These are phyloP conservation scores for Cremastinae sp. DNA, from an alignment of 2,888 invertebrate species.

Conservation along the genomic window DNA sequence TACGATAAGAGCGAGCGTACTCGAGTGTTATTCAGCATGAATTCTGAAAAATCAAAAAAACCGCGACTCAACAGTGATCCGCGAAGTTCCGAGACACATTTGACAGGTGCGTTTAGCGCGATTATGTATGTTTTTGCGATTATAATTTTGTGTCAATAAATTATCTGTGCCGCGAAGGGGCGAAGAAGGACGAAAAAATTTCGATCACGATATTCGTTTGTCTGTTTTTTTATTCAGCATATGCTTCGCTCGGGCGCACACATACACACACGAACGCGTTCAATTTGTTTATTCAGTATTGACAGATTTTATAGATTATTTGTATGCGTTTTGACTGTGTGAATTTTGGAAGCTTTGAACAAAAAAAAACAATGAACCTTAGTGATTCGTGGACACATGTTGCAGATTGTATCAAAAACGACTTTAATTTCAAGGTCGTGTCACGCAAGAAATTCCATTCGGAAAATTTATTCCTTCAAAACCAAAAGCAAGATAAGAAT, in stretches of 20 bases:
- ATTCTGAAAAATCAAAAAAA: slow-evolving; percentile 47
- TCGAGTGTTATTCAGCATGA: slow-evolving; percentile 26
- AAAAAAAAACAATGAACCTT: slow-evolving; percentile 24
- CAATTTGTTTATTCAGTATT: no score
- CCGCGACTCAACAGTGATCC: slow-evolving; percentile 32
- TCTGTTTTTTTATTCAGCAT: neutral
- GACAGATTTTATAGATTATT: no score
- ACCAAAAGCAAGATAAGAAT: neutral
- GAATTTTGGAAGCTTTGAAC: neutral
- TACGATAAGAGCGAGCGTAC: neutral
- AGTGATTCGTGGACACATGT: slow-evolving; percentile 21
- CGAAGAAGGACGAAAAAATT: no score
- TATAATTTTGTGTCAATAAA: neutral
- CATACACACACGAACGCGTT: neutral
- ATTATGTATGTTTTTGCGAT: slow-evolving; percentile 1
- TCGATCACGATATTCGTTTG: slow-evolving; percentile 8
- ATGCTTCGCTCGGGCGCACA: neutral
- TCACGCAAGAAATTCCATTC: neutral
- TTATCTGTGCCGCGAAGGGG: neutral
- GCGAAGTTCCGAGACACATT: slow-evolving; percentile 5
- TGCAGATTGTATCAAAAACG: slow-evolving; percentile 13
- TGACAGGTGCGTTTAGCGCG: slow-evolving; percentile 50
- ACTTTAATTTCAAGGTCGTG: neutral
- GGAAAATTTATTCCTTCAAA: neutral
- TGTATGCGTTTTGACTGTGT: no score